Percentiles rank a stretch among this genome's conserved stretches.
Evolutionary conservation across 2,888 invertebrate genomes (phyloP).

Genomic region (Eremobia ochroleuca): DNA sequence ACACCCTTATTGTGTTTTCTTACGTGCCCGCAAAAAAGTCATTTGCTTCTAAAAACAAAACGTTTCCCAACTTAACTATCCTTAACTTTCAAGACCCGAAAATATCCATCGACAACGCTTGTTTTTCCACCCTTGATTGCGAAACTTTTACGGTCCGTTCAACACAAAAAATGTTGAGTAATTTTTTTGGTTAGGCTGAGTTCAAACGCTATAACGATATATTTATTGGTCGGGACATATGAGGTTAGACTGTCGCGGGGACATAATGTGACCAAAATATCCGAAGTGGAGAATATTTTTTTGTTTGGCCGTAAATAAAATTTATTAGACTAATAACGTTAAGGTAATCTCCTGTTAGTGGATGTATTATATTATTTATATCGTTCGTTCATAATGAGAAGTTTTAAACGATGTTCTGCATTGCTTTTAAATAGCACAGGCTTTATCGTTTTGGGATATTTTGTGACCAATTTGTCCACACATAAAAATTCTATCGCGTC

Average conservation of each 20-base stretch:
- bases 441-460: constrained; percentile 56
- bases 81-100: constrained; percentile 41
- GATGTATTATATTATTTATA: constrained; percentile 63
- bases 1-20: not conserved
- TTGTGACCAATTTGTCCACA: constrained; percentile 33
- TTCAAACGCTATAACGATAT: constrained; percentile 81
- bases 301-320: constrained; percentile 69
- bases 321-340: constrained; percentile 68
- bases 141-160: constrained; percentile 80
- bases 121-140: constrained; percentile 84
- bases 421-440: constrained; percentile 44
- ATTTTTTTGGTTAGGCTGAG: constrained; percentile 78
- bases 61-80: constrained; percentile 6
- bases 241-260: constrained; percentile 76
- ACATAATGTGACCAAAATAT: constrained; percentile 75
- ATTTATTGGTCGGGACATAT: constrained; percentile 81
- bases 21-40: not conserved
- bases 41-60: constrained; percentile 39
- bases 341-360: constrained; percentile 49
- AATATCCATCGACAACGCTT: constrained; percentile 70
- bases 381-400: constrained; percentile 45
- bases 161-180: constrained; percentile 79
- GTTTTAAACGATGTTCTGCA: constrained; percentile 54
- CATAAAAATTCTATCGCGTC: constrained; percentile 46
- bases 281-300: constrained; percentile 69